Base-by-base conservation (phyloP, 2,113 vertebrate species). In the Sitta europaea region DNA sequence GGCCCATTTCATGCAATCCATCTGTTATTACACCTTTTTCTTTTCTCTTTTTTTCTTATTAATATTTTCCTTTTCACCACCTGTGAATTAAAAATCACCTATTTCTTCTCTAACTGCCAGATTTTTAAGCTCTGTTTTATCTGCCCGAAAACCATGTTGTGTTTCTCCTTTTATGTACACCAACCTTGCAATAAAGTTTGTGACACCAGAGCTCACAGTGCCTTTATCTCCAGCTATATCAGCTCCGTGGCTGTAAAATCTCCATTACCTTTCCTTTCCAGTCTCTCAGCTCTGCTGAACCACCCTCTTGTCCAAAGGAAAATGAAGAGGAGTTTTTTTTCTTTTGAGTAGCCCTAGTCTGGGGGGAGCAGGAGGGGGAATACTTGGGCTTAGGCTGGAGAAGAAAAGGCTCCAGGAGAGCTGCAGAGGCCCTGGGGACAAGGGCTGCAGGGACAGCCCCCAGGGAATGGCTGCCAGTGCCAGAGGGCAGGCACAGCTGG, bases 151-250 rank as follows among this genome's bases (percentile, higher is more conserved):
- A 75, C 28, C 19, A 38, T 11, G 40, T 24, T 78, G 61, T 95
- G 77, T 72, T 92, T 87, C 80, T 86, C 66, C 48, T 92, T 86
- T 93, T 88, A 92, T 88, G 51, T 67, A 93, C 59, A 73, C 38
- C 71, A 67, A n/a, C 68, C 38, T 29, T 28, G 43, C 88, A 88
- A 77, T 92, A 96, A 97, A 94, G 63, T 63, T 67, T 63, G 78
- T 76, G 79, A 75, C 66, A 67, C 36, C 62, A 55, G 47, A 67
- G 38, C 78, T 88, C 2, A 0, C 81, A 58, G 59, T 0, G 9
- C 65, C 75, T 92, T 96, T 91, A 76, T 90, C 68, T 95, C 72
- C 79, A 61, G 70, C 82, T 67, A 12, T 87, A 91, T 79, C 77
- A 82, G 62, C 80, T 87, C 57, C 0, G 1, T 27, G 38, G 87